Percentiles rank a stretch among this genome's conserved stretches.
Conservation (phyloP, 1,140 invertebrate genomes). For the Coelopa frigida region DNA sequence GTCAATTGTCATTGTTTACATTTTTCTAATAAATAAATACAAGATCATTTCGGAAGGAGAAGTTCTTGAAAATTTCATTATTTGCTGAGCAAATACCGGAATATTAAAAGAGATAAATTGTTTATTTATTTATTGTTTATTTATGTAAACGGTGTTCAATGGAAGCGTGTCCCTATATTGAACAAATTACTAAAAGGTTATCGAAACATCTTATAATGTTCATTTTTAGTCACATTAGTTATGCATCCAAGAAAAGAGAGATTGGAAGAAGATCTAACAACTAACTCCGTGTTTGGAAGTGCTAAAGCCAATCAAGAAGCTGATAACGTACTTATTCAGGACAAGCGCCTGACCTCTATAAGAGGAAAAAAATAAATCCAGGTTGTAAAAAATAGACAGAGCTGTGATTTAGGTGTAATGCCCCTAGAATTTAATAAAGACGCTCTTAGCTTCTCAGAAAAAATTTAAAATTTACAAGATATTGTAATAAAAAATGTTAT, state of each 20-base stretch:
- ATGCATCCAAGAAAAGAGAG: slow-evolving; percentile 95
- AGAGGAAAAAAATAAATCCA: slow-evolving; percentile 78
- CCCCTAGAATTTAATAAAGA: slow-evolving; percentile 82
- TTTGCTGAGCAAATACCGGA: no score
- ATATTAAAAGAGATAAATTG: no score
- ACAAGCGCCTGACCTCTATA: slow-evolving; percentile 66
- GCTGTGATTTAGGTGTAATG: slow-evolving; percentile 85
- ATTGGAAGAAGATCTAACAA: slow-evolving; percentile 74
- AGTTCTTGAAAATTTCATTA: no score
- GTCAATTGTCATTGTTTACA: no score
- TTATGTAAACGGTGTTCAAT: slow-evolving; percentile 81
- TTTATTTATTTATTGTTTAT: no score
- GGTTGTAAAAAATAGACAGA: slow-evolving; percentile 87
- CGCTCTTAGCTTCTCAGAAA: slow-evolving; percentile 64
- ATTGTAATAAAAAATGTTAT: no score
- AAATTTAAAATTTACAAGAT: no score
- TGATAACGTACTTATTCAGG: slow-evolving; percentile 94
- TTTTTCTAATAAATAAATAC: no score
- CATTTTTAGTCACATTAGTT: slow-evolving; percentile 95
- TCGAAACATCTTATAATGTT: slow-evolving; percentile 80
- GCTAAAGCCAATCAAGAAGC: slow-evolving; percentile 96
- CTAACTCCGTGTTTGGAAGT: slow-evolving; percentile 89
- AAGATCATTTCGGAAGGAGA: no score
- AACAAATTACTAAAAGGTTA: slow-evolving; percentile 89
- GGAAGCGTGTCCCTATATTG: slow-evolving; percentile 80